Evolutionary conservation across 2,888 invertebrate species (phyloP).

Genomic region (Apamea crenata): DNA sequence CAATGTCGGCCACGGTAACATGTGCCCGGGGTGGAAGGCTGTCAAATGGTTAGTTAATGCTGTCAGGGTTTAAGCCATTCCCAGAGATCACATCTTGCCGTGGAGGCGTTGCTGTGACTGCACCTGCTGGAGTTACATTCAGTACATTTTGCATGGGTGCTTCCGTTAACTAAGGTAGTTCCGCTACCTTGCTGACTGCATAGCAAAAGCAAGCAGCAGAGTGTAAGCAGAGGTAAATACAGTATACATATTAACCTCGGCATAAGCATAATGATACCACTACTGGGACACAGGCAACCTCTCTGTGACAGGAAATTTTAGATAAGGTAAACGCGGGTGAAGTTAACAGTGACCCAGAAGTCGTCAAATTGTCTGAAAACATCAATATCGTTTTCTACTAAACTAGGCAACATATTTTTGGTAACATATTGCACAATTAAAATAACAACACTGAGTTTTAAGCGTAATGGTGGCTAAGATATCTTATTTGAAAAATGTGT

Average conservation of each 20-base stretch:
- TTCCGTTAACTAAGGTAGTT: not conserved
- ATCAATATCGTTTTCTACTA: too few relatives aligned
- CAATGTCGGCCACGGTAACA: not conserved
- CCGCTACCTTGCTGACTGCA: not conserved
- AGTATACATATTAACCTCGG: not conserved
- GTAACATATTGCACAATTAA: too few relatives aligned
- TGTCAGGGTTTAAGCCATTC: not conserved
- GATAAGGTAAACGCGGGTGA: too few relatives aligned
- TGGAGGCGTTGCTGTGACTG: too few relatives aligned
- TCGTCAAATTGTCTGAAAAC: too few relatives aligned
- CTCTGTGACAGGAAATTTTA: too few relatives aligned
- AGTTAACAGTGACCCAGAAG: too few relatives aligned
- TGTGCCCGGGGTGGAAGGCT: not conserved
- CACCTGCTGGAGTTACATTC: not conserved
- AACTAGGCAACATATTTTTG: too few relatives aligned
- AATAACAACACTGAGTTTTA: too few relatives aligned
- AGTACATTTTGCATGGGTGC: not conserved
- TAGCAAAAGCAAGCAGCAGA: too few relatives aligned
- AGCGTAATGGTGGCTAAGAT: too few relatives aligned
- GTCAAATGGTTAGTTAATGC: not conserved
- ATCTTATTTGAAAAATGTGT: too few relatives aligned
- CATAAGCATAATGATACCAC: not conserved
- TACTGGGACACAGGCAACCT: not conserved
- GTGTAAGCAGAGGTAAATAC: not conserved
- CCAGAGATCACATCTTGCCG: not conserved